Evolutionary conservation across 2,888 invertebrate genomes (phyloP), one percentile per base, ranked within the genome.

Genomic region (Leistus spinibarbis): DNA sequence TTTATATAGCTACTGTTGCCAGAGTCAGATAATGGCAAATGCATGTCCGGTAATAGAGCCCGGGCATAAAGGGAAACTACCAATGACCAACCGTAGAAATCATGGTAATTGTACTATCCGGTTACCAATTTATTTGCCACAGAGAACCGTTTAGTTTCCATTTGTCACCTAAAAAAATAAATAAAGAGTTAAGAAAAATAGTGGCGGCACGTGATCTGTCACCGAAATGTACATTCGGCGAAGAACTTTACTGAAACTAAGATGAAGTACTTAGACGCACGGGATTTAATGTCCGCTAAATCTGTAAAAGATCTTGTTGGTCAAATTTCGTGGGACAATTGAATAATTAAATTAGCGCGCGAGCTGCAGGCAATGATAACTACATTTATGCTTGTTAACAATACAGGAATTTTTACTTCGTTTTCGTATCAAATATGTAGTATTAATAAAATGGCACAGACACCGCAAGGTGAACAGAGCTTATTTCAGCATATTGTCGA

Each of bases 21-120:
- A 22, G 24, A 64, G 2, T 23, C 40, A 40, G 69, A 24, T 70
- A 70, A 70, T 70, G 63, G 69, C 20, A 27, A 70, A 70, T 70
- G 69, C 60, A 70, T 70, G 69, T 70, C 62, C 62, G 20, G 27
- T 60, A 19, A 60, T 19, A 60, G 24, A 60, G 54, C 23, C 17
- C 60, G 60, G 53, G 67, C 13, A 67, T 19, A 67, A 27, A 67
- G 16, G 9, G 67, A 67, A 54, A 67, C 22, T 67, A 19, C 53
- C 66, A 66, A 17, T 7, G 53, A 40, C 40, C 66, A 66, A 53
- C 66, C 16, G 66, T 20, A 40, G 17, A 66, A 66, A 66, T 9
- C 53, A 17, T 40, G 54, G 67, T 67, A 67, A 67, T 67, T 67
- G 67, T 16, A 1, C 17, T 13, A 17, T 64, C n/a, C 64, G 67